These are phyloP conservation scores for Lacerta bilineata DNA, from an alignment of 2,797 vertebrate genomes.

Conservation along the genomic window DNA sequence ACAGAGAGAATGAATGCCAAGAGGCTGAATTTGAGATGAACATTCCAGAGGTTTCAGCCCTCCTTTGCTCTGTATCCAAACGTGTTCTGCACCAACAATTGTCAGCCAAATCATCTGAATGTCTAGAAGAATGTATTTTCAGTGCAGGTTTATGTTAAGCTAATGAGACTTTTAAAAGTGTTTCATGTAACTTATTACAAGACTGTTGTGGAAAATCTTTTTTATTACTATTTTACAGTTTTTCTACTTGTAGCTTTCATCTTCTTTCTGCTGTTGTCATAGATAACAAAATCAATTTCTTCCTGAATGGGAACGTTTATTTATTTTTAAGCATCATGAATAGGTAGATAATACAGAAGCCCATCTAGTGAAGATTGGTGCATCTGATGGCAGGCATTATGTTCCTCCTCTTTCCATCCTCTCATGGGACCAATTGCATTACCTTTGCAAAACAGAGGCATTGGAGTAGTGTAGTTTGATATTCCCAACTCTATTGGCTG, in stretches of 20 bases:
- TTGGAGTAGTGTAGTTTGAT: background rate
- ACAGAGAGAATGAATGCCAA: background rate
- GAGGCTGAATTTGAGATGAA: background rate
- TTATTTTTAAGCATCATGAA: no score
- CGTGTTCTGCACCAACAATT: background rate
- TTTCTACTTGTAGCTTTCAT: background rate
- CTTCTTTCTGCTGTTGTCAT: background rate
- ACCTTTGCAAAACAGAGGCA: slow-evolving; percentile 17
- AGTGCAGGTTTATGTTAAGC: background rate
- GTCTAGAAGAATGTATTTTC: slow-evolving; percentile 35
- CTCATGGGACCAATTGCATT: background rate
- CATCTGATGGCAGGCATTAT: background rate
- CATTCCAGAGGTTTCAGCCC: background rate
- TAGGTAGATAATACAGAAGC: background rate
- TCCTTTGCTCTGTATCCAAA: background rate
- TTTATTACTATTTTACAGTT: background rate
- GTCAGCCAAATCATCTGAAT: slow-evolving; percentile 22
- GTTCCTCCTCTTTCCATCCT: background rate
- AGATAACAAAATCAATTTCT: background rate
- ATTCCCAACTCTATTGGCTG: background rate
- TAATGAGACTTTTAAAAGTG: background rate
- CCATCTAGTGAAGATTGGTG: background rate
- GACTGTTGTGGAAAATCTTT: background rate
- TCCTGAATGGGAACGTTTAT: background rate
- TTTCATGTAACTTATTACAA: background rate